These are phyloP conservation scores for Microtus oregoni DNA, from an alignment of 2,113 vertebrate genomes.

Conservation along the genomic window DNA sequence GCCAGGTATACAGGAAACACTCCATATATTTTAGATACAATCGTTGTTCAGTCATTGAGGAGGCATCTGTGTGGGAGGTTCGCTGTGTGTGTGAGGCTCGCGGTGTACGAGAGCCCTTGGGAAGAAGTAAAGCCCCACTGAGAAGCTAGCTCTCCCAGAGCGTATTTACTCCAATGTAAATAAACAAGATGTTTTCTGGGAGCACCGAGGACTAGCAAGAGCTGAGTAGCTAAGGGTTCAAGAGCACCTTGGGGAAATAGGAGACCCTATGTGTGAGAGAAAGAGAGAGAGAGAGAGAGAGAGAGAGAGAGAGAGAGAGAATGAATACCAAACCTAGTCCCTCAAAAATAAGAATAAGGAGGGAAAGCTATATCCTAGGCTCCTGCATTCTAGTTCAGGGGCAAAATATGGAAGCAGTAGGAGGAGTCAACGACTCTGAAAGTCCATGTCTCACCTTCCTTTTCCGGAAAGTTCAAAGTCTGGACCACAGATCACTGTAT, in stretches of 20 bases:
- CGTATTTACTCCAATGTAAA: neutral
- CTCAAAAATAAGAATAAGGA: neutral
- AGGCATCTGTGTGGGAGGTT: neutral
- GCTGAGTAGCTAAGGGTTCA: neutral
- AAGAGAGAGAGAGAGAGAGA: too few species aligned
- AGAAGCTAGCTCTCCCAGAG: neutral
- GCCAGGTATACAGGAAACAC: neutral
- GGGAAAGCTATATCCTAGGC: fast-evolving
- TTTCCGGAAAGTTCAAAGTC: neutral
- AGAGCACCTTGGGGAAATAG: too few species aligned
- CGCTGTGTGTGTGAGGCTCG: too few species aligned
- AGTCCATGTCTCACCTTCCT: neutral
- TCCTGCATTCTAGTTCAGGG: fast-evolving
- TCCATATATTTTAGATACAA: neutral
- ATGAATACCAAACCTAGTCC: too few species aligned
- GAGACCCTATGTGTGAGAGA: neutral
- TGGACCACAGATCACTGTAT: too few species aligned
- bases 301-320: too few species aligned
- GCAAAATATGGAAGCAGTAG: neutral
- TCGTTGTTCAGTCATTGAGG: neutral
- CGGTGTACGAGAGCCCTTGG: neutral
- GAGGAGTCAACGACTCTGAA: fast-evolving
- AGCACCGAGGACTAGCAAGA: neutral
- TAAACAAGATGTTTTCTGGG: neutral
- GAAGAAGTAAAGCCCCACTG: too few species aligned